Evolutionary conservation across 2,888 invertebrate species (phyloP), one percentile per base, ranked within the genome.

Genomic region (Hesperia comma): DNA sequence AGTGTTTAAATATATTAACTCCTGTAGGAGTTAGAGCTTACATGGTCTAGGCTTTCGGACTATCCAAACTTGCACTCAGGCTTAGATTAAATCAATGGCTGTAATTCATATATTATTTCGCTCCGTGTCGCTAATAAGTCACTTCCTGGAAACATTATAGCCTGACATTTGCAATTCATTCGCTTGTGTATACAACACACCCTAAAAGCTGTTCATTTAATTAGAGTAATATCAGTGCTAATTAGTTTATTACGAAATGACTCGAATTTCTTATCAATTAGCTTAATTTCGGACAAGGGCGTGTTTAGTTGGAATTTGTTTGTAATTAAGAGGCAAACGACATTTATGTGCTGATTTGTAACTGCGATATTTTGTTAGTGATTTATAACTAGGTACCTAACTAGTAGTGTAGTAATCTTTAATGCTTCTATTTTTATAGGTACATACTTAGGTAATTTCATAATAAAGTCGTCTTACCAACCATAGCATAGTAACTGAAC

Each of bases 121-220:
- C 2, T 54, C 10, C 51, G 51, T 51, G 51, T 3, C 15, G 19
- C 0, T 51, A 26, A 51, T 51, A 51, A 5, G 19, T 53, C 53
- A 53, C 33, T 54, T 54, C 54, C 33, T 54, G 7, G n/a, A 53
- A 53, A 54, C 54, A 54, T 8, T 32, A 54, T n/a, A 2, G 10
- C 33, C 54, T 54, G 54, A 54, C 54, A 54, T 54, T 54, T 58
- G 33, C 17, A 46, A 43, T 62, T 40, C 56, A 57, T 63, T 68
- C 32, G 12, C 51, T 54, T 61, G 61, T 41, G 57, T 37, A 33
- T 8, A 54, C 54, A 54, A 40, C 69, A 68, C 69, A 56, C 70
- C 70, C 68, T 71, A 71, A 64, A 67, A 70, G 67, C 61, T 67
- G 70, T 73, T 74, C 76, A 76, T 77, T 79, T 74, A 75, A 73